Conservation (phyloP, 1,140 invertebrate genomes). For the Trigoniulus corallinus region DNA sequence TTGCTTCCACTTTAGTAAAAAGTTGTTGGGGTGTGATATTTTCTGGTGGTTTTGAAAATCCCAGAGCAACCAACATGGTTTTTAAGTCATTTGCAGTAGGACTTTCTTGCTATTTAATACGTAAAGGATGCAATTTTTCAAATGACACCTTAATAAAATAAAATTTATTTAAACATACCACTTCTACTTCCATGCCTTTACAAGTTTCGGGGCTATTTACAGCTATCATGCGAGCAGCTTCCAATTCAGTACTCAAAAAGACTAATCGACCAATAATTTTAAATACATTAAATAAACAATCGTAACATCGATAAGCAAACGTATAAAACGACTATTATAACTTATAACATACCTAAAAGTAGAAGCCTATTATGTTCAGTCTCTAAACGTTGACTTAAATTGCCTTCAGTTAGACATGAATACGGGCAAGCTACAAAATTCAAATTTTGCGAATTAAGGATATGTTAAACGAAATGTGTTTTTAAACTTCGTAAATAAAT, state of each 20-base stretch:
- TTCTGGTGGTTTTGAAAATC: slow-evolving; percentile 67
- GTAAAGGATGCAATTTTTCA: slow-evolving; percentile 5
- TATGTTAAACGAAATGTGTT: no score
- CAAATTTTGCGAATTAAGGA: no score
- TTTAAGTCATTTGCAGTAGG: slow-evolving; percentile 56
- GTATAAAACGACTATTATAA: not conserved
- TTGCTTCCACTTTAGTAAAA: slow-evolving; percentile 57
- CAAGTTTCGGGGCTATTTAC: slow-evolving; percentile 38
- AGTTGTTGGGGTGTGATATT: slow-evolving; percentile 55
- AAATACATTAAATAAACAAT: slow-evolving; percentile 1
- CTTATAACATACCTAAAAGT: slow-evolving; percentile 33
- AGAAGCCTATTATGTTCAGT: slow-evolving; percentile 42
- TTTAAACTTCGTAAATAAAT: no score
- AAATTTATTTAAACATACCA: slow-evolving; percentile 30
- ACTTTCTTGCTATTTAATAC: slow-evolving; percentile 48
- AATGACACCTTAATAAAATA: slow-evolving; percentile 3
- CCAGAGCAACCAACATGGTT: slow-evolving; percentile 52
- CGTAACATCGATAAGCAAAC: not conserved
- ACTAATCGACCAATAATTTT: slow-evolving; percentile 26
- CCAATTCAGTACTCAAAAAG: slow-evolving; percentile 61
- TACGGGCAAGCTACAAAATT: slow-evolving; percentile 54
- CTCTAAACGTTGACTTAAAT: slow-evolving; percentile 47
- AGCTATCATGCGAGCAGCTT: slow-evolving; percentile 55
- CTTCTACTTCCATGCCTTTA: slow-evolving; percentile 27
- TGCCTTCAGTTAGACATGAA: slow-evolving; percentile 40